phyloP scores from a whole-genome alignment of 2,888 invertebrate genomes.

The Dascillus cervinus region DNA sequence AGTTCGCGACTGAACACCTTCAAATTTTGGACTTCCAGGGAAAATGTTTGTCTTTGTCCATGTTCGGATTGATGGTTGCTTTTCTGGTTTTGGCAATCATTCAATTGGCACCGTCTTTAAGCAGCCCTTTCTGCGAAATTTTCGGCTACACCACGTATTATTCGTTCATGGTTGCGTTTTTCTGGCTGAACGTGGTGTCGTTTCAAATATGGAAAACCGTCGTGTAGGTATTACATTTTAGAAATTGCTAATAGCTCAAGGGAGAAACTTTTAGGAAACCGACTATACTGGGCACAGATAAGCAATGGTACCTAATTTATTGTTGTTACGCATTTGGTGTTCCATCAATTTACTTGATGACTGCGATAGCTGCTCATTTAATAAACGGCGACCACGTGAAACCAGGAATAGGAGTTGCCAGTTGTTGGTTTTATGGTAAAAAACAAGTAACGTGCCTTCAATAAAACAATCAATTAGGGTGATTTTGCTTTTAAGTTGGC shows the following conservation, averaged over 20 bases:
- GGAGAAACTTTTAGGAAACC: constrained; percentile 26
- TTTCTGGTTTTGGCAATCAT: constrained; percentile 52
- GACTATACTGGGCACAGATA: constrained; percentile 42
- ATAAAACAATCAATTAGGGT: too few relatives aligned
- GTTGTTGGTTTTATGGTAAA: constrained; percentile 60
- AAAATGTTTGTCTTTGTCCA: constrained; percentile 54
- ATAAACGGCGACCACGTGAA: constrained; percentile 47
- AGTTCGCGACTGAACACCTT: background rate
- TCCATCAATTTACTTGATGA: constrained; percentile 46
- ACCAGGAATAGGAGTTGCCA: constrained; percentile 51
- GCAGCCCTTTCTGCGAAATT: constrained; percentile 43
- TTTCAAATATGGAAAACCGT: constrained; percentile 60
- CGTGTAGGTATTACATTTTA: constrained; percentile 47
- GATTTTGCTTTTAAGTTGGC: too few relatives aligned
- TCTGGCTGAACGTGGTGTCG: constrained; percentile 62
- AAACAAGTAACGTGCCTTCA: background rate
- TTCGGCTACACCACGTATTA: constrained; percentile 37
- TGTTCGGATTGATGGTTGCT: constrained; percentile 51
- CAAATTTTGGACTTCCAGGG: constrained; percentile 46
- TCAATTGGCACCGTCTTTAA: constrained; percentile 44
- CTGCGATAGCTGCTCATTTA: constrained; percentile 48
- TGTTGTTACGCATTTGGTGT: constrained; percentile 54
- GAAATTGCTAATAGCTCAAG: background rate
- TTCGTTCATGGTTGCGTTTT: constrained; percentile 61
- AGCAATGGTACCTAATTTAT: constrained; percentile 48